Conservation (phyloP, 2,797 vertebrate genomes). For the Tamandua tetradactyla region DNA sequence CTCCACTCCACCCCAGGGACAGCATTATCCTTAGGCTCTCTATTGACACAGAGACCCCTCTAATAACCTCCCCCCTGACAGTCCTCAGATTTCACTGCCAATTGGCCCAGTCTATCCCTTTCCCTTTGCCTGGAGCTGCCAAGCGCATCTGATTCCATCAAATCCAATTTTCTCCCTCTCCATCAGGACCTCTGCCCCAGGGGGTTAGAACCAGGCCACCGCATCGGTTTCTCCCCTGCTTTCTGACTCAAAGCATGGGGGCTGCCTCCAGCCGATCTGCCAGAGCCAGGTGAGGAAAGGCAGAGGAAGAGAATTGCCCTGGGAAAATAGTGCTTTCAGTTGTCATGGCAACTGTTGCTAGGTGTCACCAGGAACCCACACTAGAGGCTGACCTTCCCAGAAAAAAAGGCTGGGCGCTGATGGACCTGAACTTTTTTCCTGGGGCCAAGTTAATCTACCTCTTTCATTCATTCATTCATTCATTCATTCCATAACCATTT, state of each 20-base stretch:
- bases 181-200: slow-evolving; percentile 7
- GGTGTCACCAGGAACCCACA: slow-evolving; percentile 18
- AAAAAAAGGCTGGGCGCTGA: background rate
- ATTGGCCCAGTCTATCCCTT: background rate
- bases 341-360: slow-evolving; percentile 72
- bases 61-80: background rate
- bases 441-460: background rate
- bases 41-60: background rate
- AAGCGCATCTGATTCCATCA: slow-evolving; percentile 17
- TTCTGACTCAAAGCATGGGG: background rate
- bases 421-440: slow-evolving; percentile 35
- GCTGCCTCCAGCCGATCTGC: background rate
- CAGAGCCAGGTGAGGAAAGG: slow-evolving; percentile 46
- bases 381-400: slow-evolving; percentile 55
- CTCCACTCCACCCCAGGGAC: background rate
- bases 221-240: background rate
- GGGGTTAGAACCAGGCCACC: background rate
- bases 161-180: slow-evolving; percentile 14
- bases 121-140: background rate
- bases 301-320: background rate
- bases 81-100: background rate
- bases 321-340: slow-evolving; percentile 57
- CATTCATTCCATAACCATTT: background rate
- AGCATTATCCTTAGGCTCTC: background rate
- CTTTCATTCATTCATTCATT: background rate